Evolutionary conservation across 1,140 invertebrate genomes (phyloP).

Genomic region (Drosophila pandora): DNA sequence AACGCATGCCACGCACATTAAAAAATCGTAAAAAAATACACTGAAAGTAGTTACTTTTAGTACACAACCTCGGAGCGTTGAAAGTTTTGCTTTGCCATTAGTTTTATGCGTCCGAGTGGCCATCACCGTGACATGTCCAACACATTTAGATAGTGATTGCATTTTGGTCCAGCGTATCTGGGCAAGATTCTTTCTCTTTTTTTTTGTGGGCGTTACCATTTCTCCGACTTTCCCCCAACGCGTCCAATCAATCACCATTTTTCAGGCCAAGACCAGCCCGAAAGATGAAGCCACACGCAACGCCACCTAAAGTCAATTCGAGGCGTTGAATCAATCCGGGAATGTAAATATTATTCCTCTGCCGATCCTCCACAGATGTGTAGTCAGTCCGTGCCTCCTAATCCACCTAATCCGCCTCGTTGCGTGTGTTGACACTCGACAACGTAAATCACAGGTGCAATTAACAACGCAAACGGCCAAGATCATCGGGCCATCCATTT

Average conservation of each 20-base stretch:
- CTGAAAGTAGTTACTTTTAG: constrained; percentile 49
- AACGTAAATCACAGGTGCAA: constrained; percentile 78
- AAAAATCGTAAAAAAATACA: constrained; percentile 62
- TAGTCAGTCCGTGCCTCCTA: constrained; percentile 1
- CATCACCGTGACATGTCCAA: constrained; percentile 71
- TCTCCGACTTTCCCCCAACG: constrained; percentile 61
- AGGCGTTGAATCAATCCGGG: constrained; percentile 38
- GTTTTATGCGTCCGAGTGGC: constrained; percentile 52
- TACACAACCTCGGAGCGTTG: constrained; percentile 14
- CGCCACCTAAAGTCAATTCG: constrained; percentile 29
- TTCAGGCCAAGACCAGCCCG: constrained; percentile 5
- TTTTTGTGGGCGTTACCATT: constrained; percentile 34
- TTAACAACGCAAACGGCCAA: constrained; percentile 70
- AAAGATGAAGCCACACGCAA: constrained; percentile 35
- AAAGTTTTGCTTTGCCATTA: constrained; percentile 55
- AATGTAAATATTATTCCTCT: constrained; percentile 25
- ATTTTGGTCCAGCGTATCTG: constrained; percentile 20
- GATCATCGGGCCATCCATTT: constrained; percentile 57
- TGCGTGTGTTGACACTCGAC: constrained; percentile 72
- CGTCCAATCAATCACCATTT: constrained; percentile 53
- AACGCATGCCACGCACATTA: constrained; percentile 63
- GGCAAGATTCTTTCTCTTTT: constrained; percentile 18
- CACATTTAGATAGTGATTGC: constrained; percentile 67
- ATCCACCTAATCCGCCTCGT: constrained; percentile 32
- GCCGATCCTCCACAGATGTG: neutral